Evolutionary conservation across 2,888 invertebrate species (phyloP).

Genomic region (Coelopa pilipes): DNA sequence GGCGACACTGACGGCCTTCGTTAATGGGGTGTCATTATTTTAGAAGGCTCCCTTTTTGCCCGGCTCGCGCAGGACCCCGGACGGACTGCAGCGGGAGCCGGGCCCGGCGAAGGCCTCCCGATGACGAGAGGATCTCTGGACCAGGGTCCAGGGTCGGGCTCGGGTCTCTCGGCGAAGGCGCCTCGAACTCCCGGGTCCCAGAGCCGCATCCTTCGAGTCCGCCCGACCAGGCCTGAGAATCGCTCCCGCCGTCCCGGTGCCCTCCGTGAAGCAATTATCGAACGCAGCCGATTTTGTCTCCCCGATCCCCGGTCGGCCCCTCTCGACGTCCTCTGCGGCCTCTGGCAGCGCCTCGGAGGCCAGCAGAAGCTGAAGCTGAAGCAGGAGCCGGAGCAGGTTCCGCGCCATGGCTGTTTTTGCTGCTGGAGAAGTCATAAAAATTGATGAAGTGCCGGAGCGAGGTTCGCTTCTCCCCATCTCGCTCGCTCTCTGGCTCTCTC

Average conservation of each 20-base stretch:
- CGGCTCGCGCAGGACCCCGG: no score
- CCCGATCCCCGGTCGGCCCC: no score
- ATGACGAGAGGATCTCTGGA: no score
- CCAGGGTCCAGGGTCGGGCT: no score
- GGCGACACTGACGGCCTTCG: constrained; percentile 33
- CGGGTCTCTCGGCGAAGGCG: no score
- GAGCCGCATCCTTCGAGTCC: no score
- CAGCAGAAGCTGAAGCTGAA: not conserved
- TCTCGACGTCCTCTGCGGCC: no score
- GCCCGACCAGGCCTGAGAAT: not conserved
- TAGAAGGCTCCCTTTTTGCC: constrained; percentile 14
- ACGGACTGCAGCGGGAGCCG: no score
- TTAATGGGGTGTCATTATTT: constrained; percentile 41
- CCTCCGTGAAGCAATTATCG: not conserved
- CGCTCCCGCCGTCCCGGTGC: not conserved
- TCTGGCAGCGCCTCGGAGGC: not conserved
- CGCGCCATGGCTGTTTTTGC: not conserved
- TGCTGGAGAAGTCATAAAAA: constrained; percentile 26
- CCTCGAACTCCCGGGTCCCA: no score
- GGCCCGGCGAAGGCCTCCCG: no score
- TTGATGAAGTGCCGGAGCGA: constrained; percentile 29
- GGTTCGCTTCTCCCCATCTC: not conserved
- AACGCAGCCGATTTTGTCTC: not conserved
- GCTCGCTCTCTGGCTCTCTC: not conserved
- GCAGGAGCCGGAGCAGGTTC: not conserved